phyloP scores from a whole-genome alignment of 2,888 invertebrate genomes.

The Lasioglossum calceatum region DNA sequence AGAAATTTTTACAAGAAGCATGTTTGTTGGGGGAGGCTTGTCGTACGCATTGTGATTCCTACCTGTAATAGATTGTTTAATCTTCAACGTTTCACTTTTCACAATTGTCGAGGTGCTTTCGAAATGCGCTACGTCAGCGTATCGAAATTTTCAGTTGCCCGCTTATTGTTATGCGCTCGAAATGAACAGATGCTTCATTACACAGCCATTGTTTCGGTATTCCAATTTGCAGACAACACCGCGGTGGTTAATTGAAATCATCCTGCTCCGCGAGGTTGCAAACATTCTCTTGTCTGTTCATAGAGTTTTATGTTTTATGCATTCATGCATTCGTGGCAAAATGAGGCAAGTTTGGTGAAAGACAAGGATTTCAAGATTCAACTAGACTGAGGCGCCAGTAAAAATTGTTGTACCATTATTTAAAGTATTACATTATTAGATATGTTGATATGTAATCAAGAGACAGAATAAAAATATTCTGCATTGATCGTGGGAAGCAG shows the following conservation, averaged over 20 bases:
- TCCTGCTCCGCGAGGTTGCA: not conserved
- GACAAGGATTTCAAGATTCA: too few species aligned
- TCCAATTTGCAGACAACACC: not conserved
- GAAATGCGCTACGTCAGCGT: not conserved
- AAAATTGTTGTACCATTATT: too few species aligned
- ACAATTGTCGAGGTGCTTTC: not conserved
- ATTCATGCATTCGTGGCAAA: too few species aligned
- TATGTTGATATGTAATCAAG: too few species aligned
- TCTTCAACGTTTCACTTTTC: not conserved
- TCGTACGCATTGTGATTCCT: not conserved
- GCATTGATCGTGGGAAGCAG: too few species aligned
- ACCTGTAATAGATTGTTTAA: not conserved
- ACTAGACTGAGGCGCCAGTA: too few species aligned
- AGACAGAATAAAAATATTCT: too few species aligned
- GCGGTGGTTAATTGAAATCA: slow-evolving; percentile 3
- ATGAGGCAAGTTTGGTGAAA: too few species aligned
- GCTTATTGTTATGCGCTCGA: not conserved
- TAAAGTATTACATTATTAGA: too few species aligned
- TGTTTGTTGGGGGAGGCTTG: not conserved
- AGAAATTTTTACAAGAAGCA: too few species aligned
- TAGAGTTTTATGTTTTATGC: not conserved
- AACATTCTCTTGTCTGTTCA: not conserved
- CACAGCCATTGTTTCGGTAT: slow-evolving; percentile 3
- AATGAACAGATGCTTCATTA: slow-evolving; percentile 2
- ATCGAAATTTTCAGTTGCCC: not conserved